These are phyloP conservation scores for Bolinopsis microptera DNA, from an alignment of 37 sponge, comb jelly and placozoan species.

Conservation along the genomic window DNA sequence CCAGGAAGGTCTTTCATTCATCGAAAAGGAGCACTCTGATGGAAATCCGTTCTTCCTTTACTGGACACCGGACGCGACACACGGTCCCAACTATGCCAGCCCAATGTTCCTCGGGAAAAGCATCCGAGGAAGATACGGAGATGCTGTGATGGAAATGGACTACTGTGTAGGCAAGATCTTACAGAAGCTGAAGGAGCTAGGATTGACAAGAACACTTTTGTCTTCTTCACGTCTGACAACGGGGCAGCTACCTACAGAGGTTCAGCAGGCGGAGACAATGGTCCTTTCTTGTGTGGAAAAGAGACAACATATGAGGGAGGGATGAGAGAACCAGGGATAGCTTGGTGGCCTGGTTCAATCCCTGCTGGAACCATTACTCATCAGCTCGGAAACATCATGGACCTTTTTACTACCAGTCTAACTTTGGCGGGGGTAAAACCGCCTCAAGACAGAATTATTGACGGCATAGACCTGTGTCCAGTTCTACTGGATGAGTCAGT, in stretches of 20 bases:
- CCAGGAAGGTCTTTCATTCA: constrained; percentile 11
- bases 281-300: constrained; percentile 82
- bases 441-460: constrained; percentile 76
- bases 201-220: constrained; percentile 78
- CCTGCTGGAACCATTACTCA: constrained; percentile 74
- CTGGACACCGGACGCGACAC: constrained; percentile 85
- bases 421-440: constrained; percentile 69
- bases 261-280: constrained; percentile 72
- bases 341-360: constrained; percentile 83
- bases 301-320: constrained; percentile 85
- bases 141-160: constrained; percentile 83
- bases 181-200: constrained; percentile 66
- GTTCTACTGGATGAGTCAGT: constrained; percentile 14
- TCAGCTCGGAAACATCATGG: constrained; percentile 82
- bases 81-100: constrained; percentile 79
- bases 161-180: constrained; percentile 79
- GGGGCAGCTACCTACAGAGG: constrained; percentile 77
- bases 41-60: constrained; percentile 81
- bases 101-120: constrained; percentile 76
- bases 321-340: constrained; percentile 82
- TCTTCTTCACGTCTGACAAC: constrained; percentile 87
- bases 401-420: constrained; percentile 77
- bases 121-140: constrained; percentile 83
- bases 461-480: constrained; percentile 73
- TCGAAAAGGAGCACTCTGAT: not conserved